Evolutionary conservation across 1,140 invertebrate genomes (phyloP), one percentile per base, ranked within the genome.

Genomic region (Varroa destructor): DNA sequence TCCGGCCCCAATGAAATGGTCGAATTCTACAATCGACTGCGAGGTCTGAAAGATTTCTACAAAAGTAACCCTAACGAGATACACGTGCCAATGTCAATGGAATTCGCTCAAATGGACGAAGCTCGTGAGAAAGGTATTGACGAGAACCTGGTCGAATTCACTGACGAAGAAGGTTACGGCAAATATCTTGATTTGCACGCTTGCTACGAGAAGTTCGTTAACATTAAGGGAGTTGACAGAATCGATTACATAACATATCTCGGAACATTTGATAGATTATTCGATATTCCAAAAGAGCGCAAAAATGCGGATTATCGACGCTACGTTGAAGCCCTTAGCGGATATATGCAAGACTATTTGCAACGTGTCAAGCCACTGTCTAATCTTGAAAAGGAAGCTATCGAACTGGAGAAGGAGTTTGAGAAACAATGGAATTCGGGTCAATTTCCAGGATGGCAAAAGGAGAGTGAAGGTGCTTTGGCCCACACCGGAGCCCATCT

Each of bases 131-230:
- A 88, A 88, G 42, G 85, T 86, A 64, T 43, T n/a, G 74, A 75
- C 77, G n/a, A 74, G 79, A 79, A 79, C 75, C 73, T 96, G 74
- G 90, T 96, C 1, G 92, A 97, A 75, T 99, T 99, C 78, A 93
- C 91, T n/a, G 97, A 99, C 81, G 97, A 99, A 82, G 97, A 99
- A 83, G 95, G 96, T 12, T 99, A 97, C 83, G 97, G 97, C 14
- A 94, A 94, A 80, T 99, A 95, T 81, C 83, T 99, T 43, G 97
- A 99, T 84, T 84, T 99, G n/a, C 93, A 99, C 80, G 89, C 94
- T 80, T 92, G 92, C 78, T 97, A 93, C 81, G 90, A 93, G 77
- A 91, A 90, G 77, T 99, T 89, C 78, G 87, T 98, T 4, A 99
- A 99, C 79, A 82, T 99, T 12, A 97, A 99, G 81, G 94, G 93